phyloP scores from a whole-genome alignment of 2,888 invertebrate genomes.

The Elmis aenea region DNA sequence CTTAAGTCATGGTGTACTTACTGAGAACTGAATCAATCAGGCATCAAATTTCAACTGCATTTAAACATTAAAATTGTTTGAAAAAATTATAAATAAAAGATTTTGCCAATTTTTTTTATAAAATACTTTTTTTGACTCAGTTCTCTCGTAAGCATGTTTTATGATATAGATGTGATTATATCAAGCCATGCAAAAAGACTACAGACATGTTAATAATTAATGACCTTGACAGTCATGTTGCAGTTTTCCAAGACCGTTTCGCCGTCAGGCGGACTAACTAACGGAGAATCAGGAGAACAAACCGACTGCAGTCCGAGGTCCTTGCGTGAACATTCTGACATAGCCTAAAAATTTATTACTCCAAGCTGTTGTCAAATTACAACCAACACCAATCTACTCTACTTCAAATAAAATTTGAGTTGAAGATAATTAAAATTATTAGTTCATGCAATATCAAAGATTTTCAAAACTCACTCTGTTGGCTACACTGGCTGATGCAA shows the following conservation, averaged over 20 bases:
- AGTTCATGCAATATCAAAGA: background rate
- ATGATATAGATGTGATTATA: no score
- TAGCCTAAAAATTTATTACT: slow-evolving; percentile 42
- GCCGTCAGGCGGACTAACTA: slow-evolving; percentile 42
- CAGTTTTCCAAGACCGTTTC: slow-evolving; percentile 38
- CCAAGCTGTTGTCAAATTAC: background rate
- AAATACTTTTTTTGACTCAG: no score
- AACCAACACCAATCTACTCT: background rate
- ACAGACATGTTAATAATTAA: slow-evolving; percentile 7
- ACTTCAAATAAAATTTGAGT: slow-evolving; percentile 4
- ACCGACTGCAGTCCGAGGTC: slow-evolving; percentile 47
- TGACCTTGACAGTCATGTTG: slow-evolving; percentile 37
- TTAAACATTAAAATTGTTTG: no score
- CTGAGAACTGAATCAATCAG: no score
- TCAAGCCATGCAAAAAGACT: slow-evolving; percentile 6
- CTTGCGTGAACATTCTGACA: slow-evolving; percentile 57
- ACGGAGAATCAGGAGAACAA: slow-evolving; percentile 47
- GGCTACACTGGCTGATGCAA: slow-evolving; percentile 44
- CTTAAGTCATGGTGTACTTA: no score
- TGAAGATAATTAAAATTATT: no score
- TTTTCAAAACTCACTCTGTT: slow-evolving; percentile 38
- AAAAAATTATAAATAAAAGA: no score
- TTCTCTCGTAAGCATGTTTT: no score
- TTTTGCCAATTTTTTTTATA: no score
- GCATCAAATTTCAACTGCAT: no score